Evolutionary conservation across 2,888 invertebrate genomes (phyloP).

Genomic region (Augiades crinisus): DNA sequence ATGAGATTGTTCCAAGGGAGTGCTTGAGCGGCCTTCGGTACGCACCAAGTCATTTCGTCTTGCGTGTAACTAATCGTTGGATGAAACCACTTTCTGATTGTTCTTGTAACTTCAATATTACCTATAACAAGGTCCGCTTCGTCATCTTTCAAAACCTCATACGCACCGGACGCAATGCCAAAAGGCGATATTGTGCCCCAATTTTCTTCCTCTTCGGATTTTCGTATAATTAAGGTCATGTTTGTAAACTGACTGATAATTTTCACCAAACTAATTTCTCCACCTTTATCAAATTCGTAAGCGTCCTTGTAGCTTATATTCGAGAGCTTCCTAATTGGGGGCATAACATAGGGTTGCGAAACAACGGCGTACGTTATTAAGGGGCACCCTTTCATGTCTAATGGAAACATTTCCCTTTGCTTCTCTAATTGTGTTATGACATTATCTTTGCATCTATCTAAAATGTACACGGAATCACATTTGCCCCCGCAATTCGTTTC

Average conservation of each 20-base stretch:
- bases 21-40: constrained; percentile 64
- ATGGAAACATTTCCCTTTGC: constrained; percentile 62
- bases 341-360: constrained; percentile 74
- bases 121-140: constrained; percentile 66
- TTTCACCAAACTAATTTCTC: constrained; percentile 71
- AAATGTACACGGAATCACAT: constrained; percentile 62
- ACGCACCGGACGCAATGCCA: constrained; percentile 67
- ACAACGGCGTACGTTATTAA: constrained; percentile 65
- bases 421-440: constrained; percentile 47
- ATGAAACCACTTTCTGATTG: constrained; percentile 67
- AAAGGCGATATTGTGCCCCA: constrained; percentile 62
- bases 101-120: constrained; percentile 70
- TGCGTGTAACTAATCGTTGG: constrained; percentile 72
- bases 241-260: constrained; percentile 72
- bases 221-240: constrained; percentile 63
- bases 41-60: constrained; percentile 76
- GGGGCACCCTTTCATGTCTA: constrained; percentile 67
- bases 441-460: constrained; percentile 62
- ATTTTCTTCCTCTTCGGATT: constrained; percentile 60
- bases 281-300: constrained; percentile 62
- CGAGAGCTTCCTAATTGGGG: constrained; percentile 51
- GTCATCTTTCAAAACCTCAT: constrained; percentile 52
- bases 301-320: constrained; percentile 52
- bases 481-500: constrained; percentile 63
- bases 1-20: constrained; percentile 72